Base-by-base conservation (phyloP, 2,888 invertebrate genomes). In the Oligia strigilis region DNA sequence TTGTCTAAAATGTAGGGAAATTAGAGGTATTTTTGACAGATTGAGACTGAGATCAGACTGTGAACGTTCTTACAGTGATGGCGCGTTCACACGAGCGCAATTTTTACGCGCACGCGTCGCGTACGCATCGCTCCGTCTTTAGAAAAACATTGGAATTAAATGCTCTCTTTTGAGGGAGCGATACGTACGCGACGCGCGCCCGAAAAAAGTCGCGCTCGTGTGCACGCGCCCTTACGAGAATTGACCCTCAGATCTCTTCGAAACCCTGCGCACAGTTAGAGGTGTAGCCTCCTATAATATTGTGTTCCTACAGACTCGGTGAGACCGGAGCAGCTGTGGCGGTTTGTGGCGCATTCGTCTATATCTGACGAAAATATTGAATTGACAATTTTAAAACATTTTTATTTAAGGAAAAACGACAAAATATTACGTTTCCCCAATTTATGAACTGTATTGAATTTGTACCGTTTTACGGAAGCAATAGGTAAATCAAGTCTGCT, bases 181-280 rank as follows among this genome's bases (percentile, higher is more conserved):
- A 40, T 40, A 4, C 40, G 40, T 40, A 40, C 40, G 40, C 40
- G 40, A 40, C 40, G 4, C 36, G 36, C 36, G 36, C 36, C 3
- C 36, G 36, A 4, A 36, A 36, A 36, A 3, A 36, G 4, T 36
- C 36, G 36, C 36, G 36, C 40, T 40, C 40, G 40, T 40, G 40
- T 40, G 4, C 40, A 40, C 40, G 40, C 40, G 40, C 40, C 4
- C 4, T 46, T 46, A 46, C 46, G 46, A 46, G 46, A 46, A 46
- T 46, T 46, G 11, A 11, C 11, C 11, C 46, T 62, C 29, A 96
- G 94, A 89, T 99, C 98, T 81, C 97, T 97, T 9, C 98, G 95
- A 94, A 99, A 99, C 0, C 99, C 99, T 0, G 95, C 0, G 98
- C 99, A 92, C 99, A 99, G 62, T 97, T 97, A 92, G 99, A 99